Percentiles rank a stretch among this genome's conserved stretches.
phyloP scores from a whole-genome alignment of 2,888 invertebrate genomes.

The Eilema sororculum region DNA sequence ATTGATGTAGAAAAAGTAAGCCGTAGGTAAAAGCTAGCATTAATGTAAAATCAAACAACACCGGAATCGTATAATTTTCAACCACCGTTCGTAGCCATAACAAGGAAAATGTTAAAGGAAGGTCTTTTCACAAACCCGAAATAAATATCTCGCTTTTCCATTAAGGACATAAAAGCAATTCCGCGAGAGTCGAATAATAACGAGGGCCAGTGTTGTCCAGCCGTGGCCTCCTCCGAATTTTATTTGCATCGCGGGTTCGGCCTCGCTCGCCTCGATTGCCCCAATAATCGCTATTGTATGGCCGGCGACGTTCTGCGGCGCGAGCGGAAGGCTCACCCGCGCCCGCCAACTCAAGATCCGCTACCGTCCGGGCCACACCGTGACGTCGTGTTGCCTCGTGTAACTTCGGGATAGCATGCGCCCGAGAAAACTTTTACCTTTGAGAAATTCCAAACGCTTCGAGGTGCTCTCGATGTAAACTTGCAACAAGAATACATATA shows the following conservation, averaged over 20 bases:
- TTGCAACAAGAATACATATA: constrained; percentile 68
- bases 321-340: constrained; percentile 42
- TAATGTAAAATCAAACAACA: constrained; percentile 62
- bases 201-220: constrained; percentile 84
- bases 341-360: constrained; percentile 35
- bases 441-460: constrained; percentile 77
- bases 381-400: constrained; percentile 52
- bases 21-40: constrained; percentile 32
- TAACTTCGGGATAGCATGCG: constrained; percentile 80
- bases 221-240: constrained; percentile 77
- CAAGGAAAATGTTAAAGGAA: constrained; percentile 74
- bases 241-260: constrained; percentile 80
- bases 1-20: constrained; percentile 7
- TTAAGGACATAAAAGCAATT: constrained; percentile 85
- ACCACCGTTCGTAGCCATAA: constrained; percentile 65
- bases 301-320: constrained; percentile 54
- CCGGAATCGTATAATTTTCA: constrained; percentile 68
- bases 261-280: constrained; percentile 74
- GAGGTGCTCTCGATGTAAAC: constrained; percentile 74
- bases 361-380: constrained; percentile 29
- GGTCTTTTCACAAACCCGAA: constrained; percentile 76
- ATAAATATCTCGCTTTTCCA: constrained; percentile 85
- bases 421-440: constrained; percentile 79
- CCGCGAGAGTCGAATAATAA: constrained; percentile 85
- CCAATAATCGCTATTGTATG: constrained; percentile 81